phyloP scores from a whole-genome alignment of 2,113 vertebrate species.

The Pachypanchax playfairii region DNA sequence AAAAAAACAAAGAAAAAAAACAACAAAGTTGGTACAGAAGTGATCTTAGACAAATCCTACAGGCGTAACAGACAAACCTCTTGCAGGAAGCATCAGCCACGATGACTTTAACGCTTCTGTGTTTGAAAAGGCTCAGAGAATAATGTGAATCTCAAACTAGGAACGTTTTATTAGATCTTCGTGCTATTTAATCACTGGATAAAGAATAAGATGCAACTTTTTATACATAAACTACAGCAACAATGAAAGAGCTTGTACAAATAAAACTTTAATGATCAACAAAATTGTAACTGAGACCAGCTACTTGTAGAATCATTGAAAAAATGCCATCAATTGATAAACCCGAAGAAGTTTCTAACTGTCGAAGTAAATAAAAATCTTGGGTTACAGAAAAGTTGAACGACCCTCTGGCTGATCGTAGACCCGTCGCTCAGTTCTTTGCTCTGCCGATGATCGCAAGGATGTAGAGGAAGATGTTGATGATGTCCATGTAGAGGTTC shows the following conservation, averaged over 20 bases:
- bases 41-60: neutral
- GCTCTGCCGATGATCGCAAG: conserved; percentile 64
- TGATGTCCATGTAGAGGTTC: conserved; percentile 75
- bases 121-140: neutral
- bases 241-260: conserved; percentile 17
- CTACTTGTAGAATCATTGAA: conserved; percentile 15
- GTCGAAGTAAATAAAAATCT: too few species aligned
- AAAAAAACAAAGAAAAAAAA: too few species aligned
- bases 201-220: conserved; percentile 4
- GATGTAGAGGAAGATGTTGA: conserved; percentile 75
- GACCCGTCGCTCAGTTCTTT: conserved; percentile 45
- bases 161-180: conserved; percentile 6
- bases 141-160: neutral
- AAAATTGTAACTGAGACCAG: conserved; percentile 18
- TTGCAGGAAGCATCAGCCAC: too few species aligned
- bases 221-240: conserved; percentile 18
- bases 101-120: too few species aligned
- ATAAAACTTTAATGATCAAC: conserved; percentile 5
- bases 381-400: too few species aligned
- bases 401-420: too few species aligned
- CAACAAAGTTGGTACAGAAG: too few species aligned
- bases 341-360: too few species aligned
- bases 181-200: neutral
- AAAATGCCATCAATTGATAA: too few species aligned
- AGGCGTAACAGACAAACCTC: neutral